Conservation (phyloP, 2,113 vertebrate genomes). For the Morone saxatilis region DNA sequence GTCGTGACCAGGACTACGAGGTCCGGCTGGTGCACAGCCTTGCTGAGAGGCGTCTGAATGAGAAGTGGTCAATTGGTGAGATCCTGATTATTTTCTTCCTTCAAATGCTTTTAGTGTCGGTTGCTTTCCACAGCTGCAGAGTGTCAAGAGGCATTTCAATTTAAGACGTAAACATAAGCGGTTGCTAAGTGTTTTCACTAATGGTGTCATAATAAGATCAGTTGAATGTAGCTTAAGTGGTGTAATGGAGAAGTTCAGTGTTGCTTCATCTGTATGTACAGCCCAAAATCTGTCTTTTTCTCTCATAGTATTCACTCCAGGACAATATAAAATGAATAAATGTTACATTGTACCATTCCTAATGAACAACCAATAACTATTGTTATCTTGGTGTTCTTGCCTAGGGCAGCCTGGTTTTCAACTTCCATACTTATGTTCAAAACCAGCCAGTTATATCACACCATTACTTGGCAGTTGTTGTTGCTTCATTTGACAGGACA, state of each 20-base stretch:
- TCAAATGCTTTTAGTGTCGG: not conserved
- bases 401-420: not conserved
- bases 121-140: not conserved
- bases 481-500: not conserved
- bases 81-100: not conserved
- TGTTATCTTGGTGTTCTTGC: not conserved
- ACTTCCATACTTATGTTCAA: not conserved
- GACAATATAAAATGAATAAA: not conserved
- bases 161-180: not conserved
- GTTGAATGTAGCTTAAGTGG: constrained; percentile 17
- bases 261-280: constrained; percentile 22
- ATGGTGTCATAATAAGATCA: not conserved
- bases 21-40: constrained; percentile 86
- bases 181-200: constrained; percentile 25
- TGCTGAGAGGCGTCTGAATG: constrained; percentile 85
- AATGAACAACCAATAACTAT: not conserved
- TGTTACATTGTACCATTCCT: not conserved
- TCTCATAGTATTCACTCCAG: not conserved
- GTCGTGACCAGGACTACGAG: constrained; percentile 86
- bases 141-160: not conserved
- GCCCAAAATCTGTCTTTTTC: not conserved
- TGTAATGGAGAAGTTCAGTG: constrained; percentile 21
- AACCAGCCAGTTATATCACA: not conserved
- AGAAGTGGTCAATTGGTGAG: constrained; percentile 88
- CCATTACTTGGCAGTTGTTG: not conserved